A percentile compares a stretch with the other conserved stretches of the same genome.
These are phyloP conservation scores for Corapipo altera DNA, from an alignment of 2,113 vertebrate species.

Conservation along the genomic window DNA sequence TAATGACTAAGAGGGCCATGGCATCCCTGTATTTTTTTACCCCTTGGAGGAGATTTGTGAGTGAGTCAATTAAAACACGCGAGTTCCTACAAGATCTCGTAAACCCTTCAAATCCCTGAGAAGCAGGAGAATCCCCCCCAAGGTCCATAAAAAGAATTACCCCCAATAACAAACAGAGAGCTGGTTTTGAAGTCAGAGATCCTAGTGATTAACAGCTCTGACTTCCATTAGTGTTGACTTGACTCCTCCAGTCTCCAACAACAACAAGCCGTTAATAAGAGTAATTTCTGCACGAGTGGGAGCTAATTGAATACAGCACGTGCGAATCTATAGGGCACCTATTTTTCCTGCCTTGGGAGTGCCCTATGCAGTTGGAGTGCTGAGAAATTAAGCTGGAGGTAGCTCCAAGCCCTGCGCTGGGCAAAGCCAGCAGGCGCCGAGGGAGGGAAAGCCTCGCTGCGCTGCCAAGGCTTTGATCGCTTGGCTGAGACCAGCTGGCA, in stretches of 20 bases:
- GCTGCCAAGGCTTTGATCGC: constrained; percentile 13
- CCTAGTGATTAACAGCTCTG: neutral
- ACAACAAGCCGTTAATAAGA: constrained; percentile 32
- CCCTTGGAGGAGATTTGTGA: neutral
- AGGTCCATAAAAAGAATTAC: constrained; percentile 18
- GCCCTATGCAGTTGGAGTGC: neutral
- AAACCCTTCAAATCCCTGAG: neutral
- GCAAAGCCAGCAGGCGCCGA: neutral
- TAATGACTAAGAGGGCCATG: neutral
- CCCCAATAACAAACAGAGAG: neutral
- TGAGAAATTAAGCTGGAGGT: neutral
- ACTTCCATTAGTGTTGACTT: neutral
- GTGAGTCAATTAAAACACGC: neutral
- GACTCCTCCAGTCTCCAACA: constrained; percentile 1
- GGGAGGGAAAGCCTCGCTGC: neutral
- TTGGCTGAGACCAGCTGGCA: constrained; percentile 27
- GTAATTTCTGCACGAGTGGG: constrained; percentile 3
- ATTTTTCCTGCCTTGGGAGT: neutral
- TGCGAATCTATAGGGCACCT: neutral
- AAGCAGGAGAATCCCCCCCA: neutral
- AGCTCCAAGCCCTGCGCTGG: neutral
- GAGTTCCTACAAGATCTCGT: neutral
- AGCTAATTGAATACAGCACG: neutral
- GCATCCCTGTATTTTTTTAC: neutral
- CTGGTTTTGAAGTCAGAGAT: constrained; percentile 24